These are phyloP conservation scores for Poeciliopsis retropinna DNA, from an alignment of 2,113 vertebrate species.

Conservation along the genomic window DNA sequence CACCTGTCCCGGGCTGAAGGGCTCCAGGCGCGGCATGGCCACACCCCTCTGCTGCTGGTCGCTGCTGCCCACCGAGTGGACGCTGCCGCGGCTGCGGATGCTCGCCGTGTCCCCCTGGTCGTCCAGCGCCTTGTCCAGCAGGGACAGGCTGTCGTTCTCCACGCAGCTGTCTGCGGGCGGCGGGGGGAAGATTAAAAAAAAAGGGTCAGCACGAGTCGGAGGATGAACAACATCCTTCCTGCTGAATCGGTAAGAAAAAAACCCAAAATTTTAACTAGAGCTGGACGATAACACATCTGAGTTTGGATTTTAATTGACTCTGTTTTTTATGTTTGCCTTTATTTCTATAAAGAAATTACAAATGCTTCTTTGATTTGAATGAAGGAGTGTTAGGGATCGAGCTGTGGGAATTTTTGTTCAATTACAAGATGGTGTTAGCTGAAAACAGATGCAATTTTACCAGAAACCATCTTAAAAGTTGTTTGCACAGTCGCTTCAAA, in stretches of 20 bases:
- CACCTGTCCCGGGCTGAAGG: constrained; percentile 91
- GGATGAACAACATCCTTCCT: not conserved
- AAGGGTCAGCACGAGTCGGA: not conserved
- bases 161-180: constrained; percentile 89
- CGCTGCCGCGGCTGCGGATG: constrained; percentile 86
- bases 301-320: no score
- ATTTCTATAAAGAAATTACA: no score
- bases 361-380: no score
- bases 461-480: no score
- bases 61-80: constrained; percentile 82
- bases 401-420: no score
- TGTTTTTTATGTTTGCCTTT: no score
- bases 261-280: no score
- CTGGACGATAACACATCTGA: no score
- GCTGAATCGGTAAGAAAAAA: not conserved
- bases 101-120: constrained; percentile 90
- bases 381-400: no score
- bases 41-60: constrained; percentile 87
- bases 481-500: no score
- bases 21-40: constrained; percentile 92
- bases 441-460: no score
- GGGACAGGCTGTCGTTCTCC: constrained; percentile 92
- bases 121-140: constrained; percentile 90
- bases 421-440: no score
- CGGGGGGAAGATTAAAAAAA: not conserved